Conservation (phyloP, 2,888 invertebrate species). For the Eledone cirrhosa region DNA sequence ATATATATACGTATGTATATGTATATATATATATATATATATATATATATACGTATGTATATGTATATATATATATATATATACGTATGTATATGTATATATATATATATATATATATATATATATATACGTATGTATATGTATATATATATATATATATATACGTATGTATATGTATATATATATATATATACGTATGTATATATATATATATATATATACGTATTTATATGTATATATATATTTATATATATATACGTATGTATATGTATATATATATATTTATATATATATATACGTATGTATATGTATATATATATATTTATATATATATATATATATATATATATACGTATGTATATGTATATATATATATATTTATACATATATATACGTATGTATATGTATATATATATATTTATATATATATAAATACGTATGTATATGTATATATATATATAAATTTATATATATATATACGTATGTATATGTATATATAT, state of each 20-base stretch:
- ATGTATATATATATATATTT: not conserved
- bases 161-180: too few relatives aligned
- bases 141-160: too few relatives aligned
- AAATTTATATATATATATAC: not conserved
- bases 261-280: constrained; percentile 4
- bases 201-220: not conserved
- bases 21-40: too few relatives aligned
- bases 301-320: not conserved
- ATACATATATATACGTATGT: not conserved
- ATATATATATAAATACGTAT: not conserved
- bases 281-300: not conserved
- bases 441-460: not conserved
- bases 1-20: too few relatives aligned
- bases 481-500: not conserved
- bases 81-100: too few relatives aligned
- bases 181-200: not conserved
- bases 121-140: too few relatives aligned
- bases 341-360: not conserved
- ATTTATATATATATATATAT: not conserved
- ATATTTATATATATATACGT: not conserved
- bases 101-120: too few relatives aligned
- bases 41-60: too few relatives aligned
- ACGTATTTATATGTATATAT: not conserved
- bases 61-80: too few relatives aligned
- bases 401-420: not conserved